Base-by-base conservation (phyloP, 37 sponge, comb jelly and placozoan genomes). In the Aplysina aerophoba region DNA sequence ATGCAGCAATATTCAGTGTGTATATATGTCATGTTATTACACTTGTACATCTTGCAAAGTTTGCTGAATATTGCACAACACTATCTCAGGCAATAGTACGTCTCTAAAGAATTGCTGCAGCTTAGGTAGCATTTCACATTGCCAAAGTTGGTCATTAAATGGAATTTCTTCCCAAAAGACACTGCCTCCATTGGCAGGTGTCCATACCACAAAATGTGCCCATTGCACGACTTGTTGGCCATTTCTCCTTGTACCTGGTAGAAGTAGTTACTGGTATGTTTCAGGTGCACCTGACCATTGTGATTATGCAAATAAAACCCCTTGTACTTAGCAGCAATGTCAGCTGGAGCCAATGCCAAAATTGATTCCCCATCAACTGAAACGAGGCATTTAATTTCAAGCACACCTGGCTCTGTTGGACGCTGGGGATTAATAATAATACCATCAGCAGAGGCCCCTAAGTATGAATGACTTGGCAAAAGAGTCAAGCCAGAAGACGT, bases 381-480 rank as follows among this genome's bases (percentile, higher is more conserved):
- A 67, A 58, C 59, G 59, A 60, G 81, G 31, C 59, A 81, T 57
- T 81, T 81, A 11, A 81, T 55, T 57, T 81, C 81, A 16, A 81
- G 20, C 19, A 81, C 33, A 27, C 81, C 81, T 28, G 20, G 15
- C 17, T 35, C 78, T 16, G 15, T 75, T 19, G 14, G 41, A 41
- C 24, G n/a, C 27, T 28, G 28, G 69, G 15, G 69, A 67, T 67
- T 67, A 25, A 28, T 25, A 14, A 67, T 39, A 11, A 67, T 21
- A 21, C 69, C 69, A 67, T 67, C 69, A 14, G 69, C 15, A 16
- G 28, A 67, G 19, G 69, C 69, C 14, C 69, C 69, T 27, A 67
- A 24, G 69, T 67, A 25, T 14, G 69, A 67, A 67, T 67, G 69
- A 13, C 13, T 13, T 67, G 69, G 69, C 69, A 67, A 67, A 25